Percentiles rank a stretch among this genome's conserved stretches.
phyloP scores from a whole-genome alignment of 2,113 vertebrate species.

The Excalfactoria chinensis region DNA sequence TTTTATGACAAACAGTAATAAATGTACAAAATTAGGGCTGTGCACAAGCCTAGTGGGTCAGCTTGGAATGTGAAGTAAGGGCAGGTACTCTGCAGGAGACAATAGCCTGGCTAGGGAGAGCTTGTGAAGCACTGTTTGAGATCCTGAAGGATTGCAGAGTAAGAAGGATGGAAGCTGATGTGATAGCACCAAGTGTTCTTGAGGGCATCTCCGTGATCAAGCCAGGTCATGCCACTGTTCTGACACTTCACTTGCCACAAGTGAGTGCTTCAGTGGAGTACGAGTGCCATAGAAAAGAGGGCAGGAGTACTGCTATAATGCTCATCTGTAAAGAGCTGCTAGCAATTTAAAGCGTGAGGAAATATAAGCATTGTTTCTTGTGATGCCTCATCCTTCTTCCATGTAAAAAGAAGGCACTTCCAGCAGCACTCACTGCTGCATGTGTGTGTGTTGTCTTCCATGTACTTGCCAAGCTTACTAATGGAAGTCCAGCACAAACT shows the following conservation, averaged over 20 bases:
- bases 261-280: not conserved
- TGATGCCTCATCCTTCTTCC: not conserved
- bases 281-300: not conserved
- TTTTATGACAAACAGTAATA: not conserved
- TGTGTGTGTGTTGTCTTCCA: accelerated
- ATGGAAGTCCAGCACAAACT: not conserved
- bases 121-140: not conserved
- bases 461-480: accelerated
- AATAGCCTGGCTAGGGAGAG: not conserved
- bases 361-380: not conserved
- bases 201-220: not conserved
- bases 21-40: not conserved
- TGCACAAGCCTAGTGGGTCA: not conserved
- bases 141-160: not conserved
- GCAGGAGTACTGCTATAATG: not conserved
- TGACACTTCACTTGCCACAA: not conserved
- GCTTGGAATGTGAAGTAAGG: not conserved
- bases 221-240: not conserved
- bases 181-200: not conserved
- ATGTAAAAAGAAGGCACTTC: not conserved
- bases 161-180: not conserved
- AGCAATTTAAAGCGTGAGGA: not conserved
- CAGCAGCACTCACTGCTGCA: not conserved
- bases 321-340: not conserved
- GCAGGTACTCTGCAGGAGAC: not conserved